These are phyloP conservation scores for Mirza zaza DNA, from an alignment of 2,113 vertebrate genomes.

Conservation along the genomic window DNA sequence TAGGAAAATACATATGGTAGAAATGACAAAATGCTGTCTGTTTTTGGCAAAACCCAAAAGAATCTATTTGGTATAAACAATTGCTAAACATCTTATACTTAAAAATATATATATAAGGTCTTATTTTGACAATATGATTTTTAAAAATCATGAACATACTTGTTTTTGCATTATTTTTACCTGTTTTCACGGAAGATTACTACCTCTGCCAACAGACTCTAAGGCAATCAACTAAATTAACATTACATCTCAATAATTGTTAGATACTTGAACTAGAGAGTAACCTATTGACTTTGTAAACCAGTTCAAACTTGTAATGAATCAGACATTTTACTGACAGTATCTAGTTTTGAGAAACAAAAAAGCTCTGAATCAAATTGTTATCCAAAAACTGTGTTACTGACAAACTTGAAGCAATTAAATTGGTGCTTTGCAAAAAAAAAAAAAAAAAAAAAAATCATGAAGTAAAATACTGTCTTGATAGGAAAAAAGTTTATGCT, in stretches of 20 bases:
- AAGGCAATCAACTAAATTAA: background rate
- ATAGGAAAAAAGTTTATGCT: background rate
- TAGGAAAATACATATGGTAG: background rate
- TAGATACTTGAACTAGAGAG: background rate
- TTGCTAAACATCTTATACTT: background rate
- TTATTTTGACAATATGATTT: background rate
- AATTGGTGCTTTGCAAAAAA: slow-evolving; percentile 1
- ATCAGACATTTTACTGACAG: slow-evolving; percentile 18
- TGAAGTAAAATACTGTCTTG: background rate
- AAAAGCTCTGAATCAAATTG: background rate
- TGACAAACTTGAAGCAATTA: background rate
- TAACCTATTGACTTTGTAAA: background rate
- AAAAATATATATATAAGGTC: background rate
- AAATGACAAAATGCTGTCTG: background rate
- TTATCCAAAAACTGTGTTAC: background rate
- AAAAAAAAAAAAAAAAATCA: background rate
- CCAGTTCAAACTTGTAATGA: background rate
- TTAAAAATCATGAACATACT: background rate
- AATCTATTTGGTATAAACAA: background rate
- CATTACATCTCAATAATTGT: slow-evolving; percentile 17
- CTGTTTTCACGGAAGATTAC: background rate
- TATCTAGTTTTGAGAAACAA: slow-evolving; percentile 6
- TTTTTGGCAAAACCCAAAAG: background rate
- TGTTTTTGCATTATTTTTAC: background rate
- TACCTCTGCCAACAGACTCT: background rate